Evolutionary conservation across 2,113 vertebrate genomes (phyloP), one percentile per base, ranked within the genome.

Genomic region (Azemiops feae): DNA sequence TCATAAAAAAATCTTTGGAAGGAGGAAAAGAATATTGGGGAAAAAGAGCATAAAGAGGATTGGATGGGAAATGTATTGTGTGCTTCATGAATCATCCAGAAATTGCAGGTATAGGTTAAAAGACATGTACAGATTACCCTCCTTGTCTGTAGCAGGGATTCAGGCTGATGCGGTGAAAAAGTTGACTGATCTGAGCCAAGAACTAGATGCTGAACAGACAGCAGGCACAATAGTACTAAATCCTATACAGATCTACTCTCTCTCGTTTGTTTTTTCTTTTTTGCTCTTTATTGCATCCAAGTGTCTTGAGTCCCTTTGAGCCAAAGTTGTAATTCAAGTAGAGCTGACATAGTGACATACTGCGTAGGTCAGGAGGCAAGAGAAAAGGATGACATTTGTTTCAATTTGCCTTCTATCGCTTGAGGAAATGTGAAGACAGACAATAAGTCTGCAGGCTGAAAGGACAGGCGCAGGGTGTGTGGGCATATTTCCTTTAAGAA

Each of bases 341-440:
- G 95, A 57, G 88, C 60, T 30, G 6, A 8, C 2, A 54, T 85
- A 64, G 86, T 94, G 92, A 92, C 87, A 95, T 23, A 18, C 23
- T 9, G 7, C 93, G 53, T 90, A 60, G 90, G 64, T 3, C 93
- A 92, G 87, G 90, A 94, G 95, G 94, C 22, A 92, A 92, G 96
- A 95, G 95, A 95, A 96, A 93, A 92, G 95, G 89, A 94, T 81
- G 91, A 89, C 0, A 53, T 92, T 0, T 87, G 91, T 95, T 95
- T 89, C 2, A 86, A 88, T 12, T 85, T 94, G 89, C 34, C 97
- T 96, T 96, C 89, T 95, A 97, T 96, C 90, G 88, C 91, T 96
- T 50, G 96, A 96, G 97, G 97, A 97, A 97, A 94, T 11, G 4
- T 93, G 95, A 96, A 96, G 96, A 96, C 89, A 54, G 1, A 1